Evolutionary conservation across 2,797 vertebrate genomes (phyloP), one percentile per base, ranked within the genome.

Genomic region (Cygnus olor): DNA sequence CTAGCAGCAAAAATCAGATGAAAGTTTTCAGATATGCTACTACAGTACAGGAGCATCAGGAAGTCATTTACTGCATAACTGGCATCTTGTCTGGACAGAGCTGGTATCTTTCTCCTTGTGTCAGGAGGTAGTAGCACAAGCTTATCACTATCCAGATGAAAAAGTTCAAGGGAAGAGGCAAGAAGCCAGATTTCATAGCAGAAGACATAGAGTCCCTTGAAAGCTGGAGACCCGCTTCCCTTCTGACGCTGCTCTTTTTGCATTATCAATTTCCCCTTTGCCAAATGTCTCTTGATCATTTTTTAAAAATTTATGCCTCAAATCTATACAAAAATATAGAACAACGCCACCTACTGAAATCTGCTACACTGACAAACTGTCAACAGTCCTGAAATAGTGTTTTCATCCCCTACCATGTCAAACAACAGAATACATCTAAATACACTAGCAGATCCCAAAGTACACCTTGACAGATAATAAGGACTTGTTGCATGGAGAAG

Each of bases 341-440:
- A 90, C 73, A 94, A 96, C 88, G 40, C 44, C 70, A 73, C 82
- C 63, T 86, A 56, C 85, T 88, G 78, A 95, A 94, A 95, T 86
- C 83, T 81, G 63, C 91, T 91, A 68, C 73, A 88, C 34, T 96
- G 89, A 94, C 94, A 90, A 97, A 92, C 60, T 94, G 94, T 93
- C 92, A 96, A 66, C 89, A 77, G 40, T 81, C 47, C 93, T 89
- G 57, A 95, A 95, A 91, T 49, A 95, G 80, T 57, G 60, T 78
- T 93, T 95, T 92, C 65, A 92, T 90, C 65, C 68, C 69, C 58
- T 74, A 74, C 69, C 2, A 8, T 89, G 86, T 81, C 79, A 93
- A 89, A 88, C 14, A 82, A 70, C n/a, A 58, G 77, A 47, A 36
- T 57, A 61, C 64, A 51, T 81, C 91, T 94, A 91, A 86, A 90